Evolutionary conservation across 1,140 invertebrate genomes (phyloP).

Genomic region (Agrilus planipennis): DNA sequence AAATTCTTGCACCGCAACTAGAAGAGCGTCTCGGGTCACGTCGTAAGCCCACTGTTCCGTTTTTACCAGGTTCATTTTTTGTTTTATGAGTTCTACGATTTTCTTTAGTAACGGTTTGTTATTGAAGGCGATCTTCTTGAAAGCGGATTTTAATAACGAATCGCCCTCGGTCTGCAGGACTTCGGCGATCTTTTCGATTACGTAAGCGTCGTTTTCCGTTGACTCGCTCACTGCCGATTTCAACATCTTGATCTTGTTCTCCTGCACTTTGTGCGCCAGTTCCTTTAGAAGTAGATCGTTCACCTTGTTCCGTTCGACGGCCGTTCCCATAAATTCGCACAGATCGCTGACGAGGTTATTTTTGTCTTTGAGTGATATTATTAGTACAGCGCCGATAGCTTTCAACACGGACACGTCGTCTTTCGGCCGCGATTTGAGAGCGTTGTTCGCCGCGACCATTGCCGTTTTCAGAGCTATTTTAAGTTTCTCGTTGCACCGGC

Average conservation of each 20-base stretch:
- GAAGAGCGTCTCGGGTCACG: constrained; percentile 21
- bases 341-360: constrained; percentile 21
- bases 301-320: constrained; percentile 23
- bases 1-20: constrained; percentile 18
- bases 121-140: constrained; percentile 30
- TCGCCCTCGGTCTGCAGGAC: constrained; percentile 11
- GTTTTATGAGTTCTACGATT: constrained; percentile 20
- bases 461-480: constrained; percentile 29
- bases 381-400: constrained; percentile 22
- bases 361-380: constrained; percentile 18
- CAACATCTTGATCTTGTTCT: constrained; percentile 23
- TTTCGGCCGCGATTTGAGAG: constrained; percentile 29
- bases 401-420: constrained; percentile 27
- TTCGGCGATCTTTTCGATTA: constrained; percentile 11
- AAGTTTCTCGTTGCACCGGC: constrained; percentile 19
- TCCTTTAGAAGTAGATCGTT: constrained; percentile 23
- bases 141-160: constrained; percentile 15
- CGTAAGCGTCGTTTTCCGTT: constrained; percentile 8
- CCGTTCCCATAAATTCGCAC: constrained; percentile 23
- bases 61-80: constrained; percentile 17
- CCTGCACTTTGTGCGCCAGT: constrained; percentile 22
- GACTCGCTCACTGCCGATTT: constrained; percentile 20
- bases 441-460: constrained; percentile 28
- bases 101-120: constrained; percentile 26
- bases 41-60: constrained; percentile 25